Conservation (phyloP, 2,113 vertebrate genomes). For the Dromas ardeola region DNA sequence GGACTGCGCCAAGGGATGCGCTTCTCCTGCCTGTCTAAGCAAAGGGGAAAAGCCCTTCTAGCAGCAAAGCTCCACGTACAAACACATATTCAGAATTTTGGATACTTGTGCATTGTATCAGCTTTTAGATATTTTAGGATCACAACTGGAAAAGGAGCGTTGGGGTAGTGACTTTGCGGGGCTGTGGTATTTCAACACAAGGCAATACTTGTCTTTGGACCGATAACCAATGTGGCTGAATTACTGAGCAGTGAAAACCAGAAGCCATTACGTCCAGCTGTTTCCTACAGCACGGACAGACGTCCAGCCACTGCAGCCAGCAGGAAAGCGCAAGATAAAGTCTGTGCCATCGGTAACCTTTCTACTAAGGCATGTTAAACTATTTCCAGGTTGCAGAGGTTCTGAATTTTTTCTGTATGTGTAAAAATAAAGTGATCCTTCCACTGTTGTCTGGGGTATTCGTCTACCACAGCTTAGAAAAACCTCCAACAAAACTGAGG, state of each 20-base stretch:
- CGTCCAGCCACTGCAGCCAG: background rate
- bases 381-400: background rate
- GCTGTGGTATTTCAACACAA: background rate
- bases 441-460: background rate
- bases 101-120: background rate
- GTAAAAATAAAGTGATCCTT: background rate
- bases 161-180: background rate
- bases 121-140: background rate
- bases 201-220: background rate
- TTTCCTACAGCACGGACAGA: background rate
- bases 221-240: background rate
- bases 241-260: background rate
- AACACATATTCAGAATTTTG: background rate
- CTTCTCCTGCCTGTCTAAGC: background rate
- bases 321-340: background rate
- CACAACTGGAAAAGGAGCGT: background rate
- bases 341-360: background rate
- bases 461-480: background rate
- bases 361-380: background rate
- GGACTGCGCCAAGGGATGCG: accelerated
- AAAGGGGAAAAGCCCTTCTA: background rate
- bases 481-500: background rate
- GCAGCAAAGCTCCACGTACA: background rate
- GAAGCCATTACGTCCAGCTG: background rate
- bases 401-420: background rate